Conservation (phyloP, 2,888 invertebrate species). For the Harpalus rubripes region DNA sequence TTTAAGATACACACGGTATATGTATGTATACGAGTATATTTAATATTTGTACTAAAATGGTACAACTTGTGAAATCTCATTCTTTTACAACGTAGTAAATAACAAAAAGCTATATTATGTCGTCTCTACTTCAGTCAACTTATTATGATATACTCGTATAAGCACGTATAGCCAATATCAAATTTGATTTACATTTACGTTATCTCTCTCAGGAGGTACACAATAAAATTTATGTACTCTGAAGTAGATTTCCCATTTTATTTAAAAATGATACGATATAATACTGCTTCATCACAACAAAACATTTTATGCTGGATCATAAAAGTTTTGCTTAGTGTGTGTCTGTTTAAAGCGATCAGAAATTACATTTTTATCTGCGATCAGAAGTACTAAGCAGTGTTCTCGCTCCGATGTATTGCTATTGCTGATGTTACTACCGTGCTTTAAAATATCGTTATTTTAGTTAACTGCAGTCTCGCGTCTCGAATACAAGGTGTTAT, state of each 20-base stretch:
- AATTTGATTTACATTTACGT: too few relatives aligned
- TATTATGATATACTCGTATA: too few relatives aligned
- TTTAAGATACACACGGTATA: too few relatives aligned
- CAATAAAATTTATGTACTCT: constrained; percentile 38
- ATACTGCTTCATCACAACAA: constrained; percentile 26
- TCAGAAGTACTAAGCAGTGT: constrained; percentile 14
- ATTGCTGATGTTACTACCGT: constrained; percentile 22
- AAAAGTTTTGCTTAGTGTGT: constrained; percentile 35
- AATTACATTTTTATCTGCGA: constrained; percentile 46
- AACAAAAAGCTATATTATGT: too few relatives aligned
- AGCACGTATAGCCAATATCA: too few relatives aligned
- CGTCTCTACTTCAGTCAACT: too few relatives aligned
- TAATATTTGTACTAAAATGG: too few relatives aligned
- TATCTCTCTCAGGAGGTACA: neutral
- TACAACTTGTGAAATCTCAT: too few relatives aligned
- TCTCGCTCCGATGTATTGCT: neutral
- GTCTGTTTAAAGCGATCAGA: constrained; percentile 35
- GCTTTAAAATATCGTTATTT: constrained; percentile 61
- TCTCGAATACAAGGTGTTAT: constrained; percentile 57
- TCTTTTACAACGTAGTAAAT: too few relatives aligned
- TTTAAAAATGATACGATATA: constrained; percentile 39
- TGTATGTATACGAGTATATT: too few relatives aligned
- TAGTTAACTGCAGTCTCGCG: constrained; percentile 47
- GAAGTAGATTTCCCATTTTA: constrained; percentile 39
- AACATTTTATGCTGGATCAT: constrained; percentile 36